Evolutionary conservation across 2,113 vertebrate species (phyloP), one percentile per base, ranked within the genome.

Genomic region (Prolemur simus): DNA sequence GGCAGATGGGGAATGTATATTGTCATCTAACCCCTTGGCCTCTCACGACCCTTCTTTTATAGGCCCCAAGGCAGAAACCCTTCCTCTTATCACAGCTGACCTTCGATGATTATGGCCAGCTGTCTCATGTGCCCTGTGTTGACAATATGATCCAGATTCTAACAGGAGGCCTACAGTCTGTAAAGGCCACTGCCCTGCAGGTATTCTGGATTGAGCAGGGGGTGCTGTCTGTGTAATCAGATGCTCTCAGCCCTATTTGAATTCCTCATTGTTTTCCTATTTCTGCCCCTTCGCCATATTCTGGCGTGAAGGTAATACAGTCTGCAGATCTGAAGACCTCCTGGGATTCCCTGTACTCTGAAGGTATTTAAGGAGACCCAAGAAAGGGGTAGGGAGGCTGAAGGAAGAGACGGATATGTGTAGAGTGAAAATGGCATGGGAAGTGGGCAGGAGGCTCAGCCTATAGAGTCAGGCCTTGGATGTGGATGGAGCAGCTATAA

Each of bases 11-110:
- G 18, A 21, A 18, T 13, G 1, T 29, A 21, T 34, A 37, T 32
- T 60, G 42, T 64, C 23, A 37, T 54, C 52, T 87, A 64, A 8
- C 47, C 49, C 42, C 34, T 10, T 4, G 2, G 58, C 27, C 32
- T 89, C 45, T 97, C 23, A n/a, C 71, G 29, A n/a, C 47, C 20
- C 18, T 95, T 96, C 69, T 91, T 87, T 78, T n/a, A 66, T 42
- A 97, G 97, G 87, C 80, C 17, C 94, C 94, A 18, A 93, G 86
- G 52, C 60, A 97, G 32, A 95, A 91, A 14, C 97, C 98, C 2
- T 96, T 98, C 78, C 95, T 99, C 76, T 93, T 81, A 49, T 97
- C 98, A 34, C 96, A 98, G 47, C 95, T 99, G 83, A 94, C 97
- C 82, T 98, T 99, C 92, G 94, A 96, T 45, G 92, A 73, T 3